phyloP scores from a whole-genome alignment of 2,888 invertebrate genomes.

The Stegana nigrithorax region DNA sequence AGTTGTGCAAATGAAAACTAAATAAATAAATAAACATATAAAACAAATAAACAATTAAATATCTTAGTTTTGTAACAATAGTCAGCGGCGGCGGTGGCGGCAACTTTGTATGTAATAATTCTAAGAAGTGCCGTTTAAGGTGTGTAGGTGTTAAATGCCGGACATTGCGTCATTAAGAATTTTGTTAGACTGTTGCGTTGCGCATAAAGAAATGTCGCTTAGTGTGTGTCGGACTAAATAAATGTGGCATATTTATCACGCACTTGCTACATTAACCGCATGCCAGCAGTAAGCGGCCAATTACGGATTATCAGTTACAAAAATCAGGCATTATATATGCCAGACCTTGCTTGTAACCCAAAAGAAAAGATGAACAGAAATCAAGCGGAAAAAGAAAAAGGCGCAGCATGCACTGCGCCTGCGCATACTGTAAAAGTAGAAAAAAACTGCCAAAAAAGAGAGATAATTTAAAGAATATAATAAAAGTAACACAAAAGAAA shows the following conservation, averaged over 20 bases:
- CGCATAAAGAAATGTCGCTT: too few species aligned
- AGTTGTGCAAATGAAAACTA: background rate
- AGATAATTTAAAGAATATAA: background rate
- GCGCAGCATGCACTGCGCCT: background rate
- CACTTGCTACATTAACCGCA: too few species aligned
- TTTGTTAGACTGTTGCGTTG: background rate
- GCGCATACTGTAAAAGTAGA: background rate
- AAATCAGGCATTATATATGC: too few species aligned
- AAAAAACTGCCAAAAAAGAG: background rate
- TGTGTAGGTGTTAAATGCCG: slow-evolving; percentile 7
- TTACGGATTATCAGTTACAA: too few species aligned
- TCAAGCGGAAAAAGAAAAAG: background rate
- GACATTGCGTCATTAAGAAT: background rate
- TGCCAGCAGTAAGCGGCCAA: too few species aligned
- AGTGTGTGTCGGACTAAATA: too few species aligned
- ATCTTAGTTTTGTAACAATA: background rate
- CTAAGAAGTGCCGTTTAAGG: background rate
- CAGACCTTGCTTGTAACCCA: background rate
- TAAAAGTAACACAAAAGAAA: background rate
- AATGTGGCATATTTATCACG: too few species aligned
- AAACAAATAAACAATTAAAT: background rate
- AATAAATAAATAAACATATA: background rate
- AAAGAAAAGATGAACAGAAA: background rate
- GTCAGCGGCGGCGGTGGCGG: background rate
- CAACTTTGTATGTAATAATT: background rate